Base-by-base conservation (phyloP, 2,888 invertebrate species). In the Brachypalpus laphriformis region DNA sequence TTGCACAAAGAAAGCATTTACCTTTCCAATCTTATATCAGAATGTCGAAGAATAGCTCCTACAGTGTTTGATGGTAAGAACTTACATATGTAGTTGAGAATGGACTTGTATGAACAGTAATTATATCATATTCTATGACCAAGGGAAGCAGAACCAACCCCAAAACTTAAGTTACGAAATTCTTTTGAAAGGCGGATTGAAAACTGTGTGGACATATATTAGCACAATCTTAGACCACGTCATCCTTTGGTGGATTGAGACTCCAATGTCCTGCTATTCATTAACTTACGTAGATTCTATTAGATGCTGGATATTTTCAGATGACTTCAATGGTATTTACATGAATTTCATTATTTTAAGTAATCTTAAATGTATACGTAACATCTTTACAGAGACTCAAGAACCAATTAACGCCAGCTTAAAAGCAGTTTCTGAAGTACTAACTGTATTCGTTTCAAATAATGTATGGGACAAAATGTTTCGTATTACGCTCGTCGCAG, bases 171-270 rank as follows among this genome's bases (percentile, higher is more conserved):
- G 54, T 16, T 8, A 18, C 2, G 25, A 59, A 11, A 18, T 34
- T 5, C 16, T 57, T 3, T 8, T 75, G 1, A 74, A 70, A 25
- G 28, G 14, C 9, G 65, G 57, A 1, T n/a, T 82, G 1, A 77
- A 54, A 54, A 72, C 28, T 7, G 25, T 96, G 28, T 97, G 97
- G 97, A 95, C 95, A 0, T 95, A 96, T 89, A 95, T 96, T 1
- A 97, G 97, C 1, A 95, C 95, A 80, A 95, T 95, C 88, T 92
- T 96, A 61, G 96, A 97, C 89, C 97, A 97, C 89, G 94, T 96
- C 18, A 94, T 97, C 20, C 92, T 97, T 0, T 97, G 97, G 97
- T 97, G 97, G 96, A 95, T 95, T 1, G 93, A 95, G 9, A 95
- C 94, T 86, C 95, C 96, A 0, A 91, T 96, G 49, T 95, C 95